Conservation (phyloP, 2,888 invertebrate genomes). For the Drosophila leonis region DNA sequence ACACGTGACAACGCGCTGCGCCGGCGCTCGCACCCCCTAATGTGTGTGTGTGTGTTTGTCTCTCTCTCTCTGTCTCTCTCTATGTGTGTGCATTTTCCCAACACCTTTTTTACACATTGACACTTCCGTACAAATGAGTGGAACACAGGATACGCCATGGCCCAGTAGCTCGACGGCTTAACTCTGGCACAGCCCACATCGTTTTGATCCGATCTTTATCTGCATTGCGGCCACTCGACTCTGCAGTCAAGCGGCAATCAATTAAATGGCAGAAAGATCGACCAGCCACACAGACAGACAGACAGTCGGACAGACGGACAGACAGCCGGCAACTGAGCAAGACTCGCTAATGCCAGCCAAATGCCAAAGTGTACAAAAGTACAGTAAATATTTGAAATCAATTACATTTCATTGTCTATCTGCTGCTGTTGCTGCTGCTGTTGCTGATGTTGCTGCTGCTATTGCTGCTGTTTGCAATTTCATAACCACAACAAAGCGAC, state of each 20-base stretch:
- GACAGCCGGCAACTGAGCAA: slow-evolving; percentile 7
- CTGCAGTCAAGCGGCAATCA: slow-evolving; percentile 76
- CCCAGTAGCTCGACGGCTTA: slow-evolving; percentile 18
- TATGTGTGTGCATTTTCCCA: slow-evolving; percentile 64
- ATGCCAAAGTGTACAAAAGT: slow-evolving; percentile 52
- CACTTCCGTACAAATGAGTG: slow-evolving; percentile 64
- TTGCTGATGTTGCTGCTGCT: slow-evolving; percentile 23
- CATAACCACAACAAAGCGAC: slow-evolving; percentile 73
- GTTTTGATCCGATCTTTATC: slow-evolving; percentile 53
- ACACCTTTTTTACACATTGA: slow-evolving; percentile 77
- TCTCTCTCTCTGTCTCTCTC: slow-evolving; percentile 14
- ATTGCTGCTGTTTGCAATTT: slow-evolving; percentile 62
- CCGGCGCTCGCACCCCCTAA: slow-evolving; percentile 45
- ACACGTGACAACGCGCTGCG: slow-evolving; percentile 69
- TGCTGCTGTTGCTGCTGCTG: slow-evolving; percentile 12
- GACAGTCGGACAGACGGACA: neutral
- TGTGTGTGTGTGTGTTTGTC: neutral
- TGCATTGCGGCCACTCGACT: slow-evolving; percentile 45
- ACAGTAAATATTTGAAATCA: slow-evolving; percentile 76
- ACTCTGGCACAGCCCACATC: slow-evolving; percentile 47
- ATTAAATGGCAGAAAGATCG: slow-evolving; percentile 52
- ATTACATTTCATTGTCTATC: slow-evolving; percentile 67
- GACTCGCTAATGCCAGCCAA: slow-evolving; percentile 36
- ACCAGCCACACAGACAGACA: slow-evolving; percentile 8
- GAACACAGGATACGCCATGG: slow-evolving; percentile 40